A percentile compares a stretch with the other conserved stretches of the same genome.
Conservation (phyloP, 2,888 invertebrate species). For the Mimachlamys varia region DNA sequence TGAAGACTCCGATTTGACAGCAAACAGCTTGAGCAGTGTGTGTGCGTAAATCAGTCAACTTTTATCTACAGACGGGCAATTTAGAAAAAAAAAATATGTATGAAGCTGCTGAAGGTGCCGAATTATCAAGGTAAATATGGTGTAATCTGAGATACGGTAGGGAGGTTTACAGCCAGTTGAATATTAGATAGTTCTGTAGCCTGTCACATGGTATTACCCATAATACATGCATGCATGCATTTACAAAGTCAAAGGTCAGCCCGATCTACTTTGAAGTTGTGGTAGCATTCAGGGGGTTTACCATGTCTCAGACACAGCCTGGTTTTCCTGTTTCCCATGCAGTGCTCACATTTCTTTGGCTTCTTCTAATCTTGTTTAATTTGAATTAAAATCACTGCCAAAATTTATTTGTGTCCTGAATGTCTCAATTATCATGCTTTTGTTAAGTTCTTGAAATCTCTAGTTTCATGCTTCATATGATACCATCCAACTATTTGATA, state of each 20-base stretch:
- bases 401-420: background rate
- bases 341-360: background rate
- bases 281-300: background rate
- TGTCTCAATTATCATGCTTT: background rate
- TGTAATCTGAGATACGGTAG: constrained; percentile 14
- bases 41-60: background rate
- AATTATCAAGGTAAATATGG: constrained; percentile 7
- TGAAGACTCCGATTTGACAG: background rate
- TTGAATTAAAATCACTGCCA: constrained; percentile 24
- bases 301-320: background rate
- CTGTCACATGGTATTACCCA: constrained; percentile 13
- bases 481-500: background rate
- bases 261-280: background rate
- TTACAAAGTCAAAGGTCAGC: background rate
- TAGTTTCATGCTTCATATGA: background rate
- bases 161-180: background rate
- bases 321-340: background rate
- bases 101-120: background rate
- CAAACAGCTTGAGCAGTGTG: background rate
- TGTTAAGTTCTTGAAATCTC: background rate
- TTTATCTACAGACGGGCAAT: background rate
- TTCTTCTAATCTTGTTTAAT: constrained; percentile 12
- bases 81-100: background rate
- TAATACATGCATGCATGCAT: constrained; percentile 32
- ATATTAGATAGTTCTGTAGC: background rate